Percentiles rank a stretch among this genome's conserved stretches.
These are phyloP conservation scores for Platyura marginata DNA, from an alignment of 1,140 invertebrate species.

Conservation along the genomic window DNA sequence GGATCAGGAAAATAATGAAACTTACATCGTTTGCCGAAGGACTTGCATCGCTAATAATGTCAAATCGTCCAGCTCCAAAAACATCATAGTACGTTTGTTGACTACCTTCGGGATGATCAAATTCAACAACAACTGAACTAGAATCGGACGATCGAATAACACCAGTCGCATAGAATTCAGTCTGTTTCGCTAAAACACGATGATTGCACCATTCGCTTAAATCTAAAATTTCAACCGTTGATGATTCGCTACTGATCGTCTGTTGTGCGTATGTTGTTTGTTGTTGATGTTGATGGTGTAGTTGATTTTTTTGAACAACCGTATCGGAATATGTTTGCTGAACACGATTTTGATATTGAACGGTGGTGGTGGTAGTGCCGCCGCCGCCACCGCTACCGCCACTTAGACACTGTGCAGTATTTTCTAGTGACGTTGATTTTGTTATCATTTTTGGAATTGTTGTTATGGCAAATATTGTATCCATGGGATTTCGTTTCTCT, in stretches of 20 bases:
- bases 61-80: slow-evolving; percentile 57
- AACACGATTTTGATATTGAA: slow-evolving; percentile 3
- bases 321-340: background rate
- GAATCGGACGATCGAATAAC: slow-evolving; percentile 31
- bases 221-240: slow-evolving; percentile 39
- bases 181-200: slow-evolving; percentile 69
- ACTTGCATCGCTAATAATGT: slow-evolving; percentile 85
- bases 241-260: background rate
- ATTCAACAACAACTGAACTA: slow-evolving; percentile 49
- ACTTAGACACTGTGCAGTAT: background rate
- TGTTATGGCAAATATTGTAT: background rate
- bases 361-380: slow-evolving; percentile 8
- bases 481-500: background rate
- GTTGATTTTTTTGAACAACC: background rate
- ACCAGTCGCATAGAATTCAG: slow-evolving; percentile 67
- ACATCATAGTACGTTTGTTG: slow-evolving; percentile 42
- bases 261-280: slow-evolving; percentile 1
- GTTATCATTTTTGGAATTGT: background rate
- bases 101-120: slow-evolving; percentile 42
- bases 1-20: background rate
- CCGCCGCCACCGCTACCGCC: slow-evolving; percentile 4
- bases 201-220: slow-evolving; percentile 82
- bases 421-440: background rate
- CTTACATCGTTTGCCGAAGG: slow-evolving; percentile 45
- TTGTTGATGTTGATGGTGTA: slow-evolving; percentile 2